These are phyloP conservation scores for Archegozetes longisetosus DNA, from an alignment of 1,140 invertebrate species.

Conservation along the genomic window DNA sequence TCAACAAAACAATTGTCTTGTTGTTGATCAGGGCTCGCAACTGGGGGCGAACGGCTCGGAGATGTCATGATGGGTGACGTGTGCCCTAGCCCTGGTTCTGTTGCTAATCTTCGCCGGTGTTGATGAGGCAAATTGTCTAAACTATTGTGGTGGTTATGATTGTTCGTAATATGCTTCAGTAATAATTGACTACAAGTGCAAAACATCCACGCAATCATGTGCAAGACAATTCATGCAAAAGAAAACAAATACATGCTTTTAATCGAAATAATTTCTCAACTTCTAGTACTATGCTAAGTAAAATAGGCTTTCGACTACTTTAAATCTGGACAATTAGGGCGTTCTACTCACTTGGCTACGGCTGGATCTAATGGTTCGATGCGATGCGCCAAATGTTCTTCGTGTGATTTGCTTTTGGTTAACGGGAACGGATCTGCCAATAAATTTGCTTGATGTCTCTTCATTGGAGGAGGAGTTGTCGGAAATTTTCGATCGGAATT, in stretches of 20 bases:
- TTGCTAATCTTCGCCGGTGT: conserved; percentile 43
- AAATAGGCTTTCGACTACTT: no score
- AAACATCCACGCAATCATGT: background rate
- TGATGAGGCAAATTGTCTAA: conserved; percentile 4
- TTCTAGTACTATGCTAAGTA: conserved; percentile 2
- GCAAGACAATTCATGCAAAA: no score
- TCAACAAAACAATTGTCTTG: conserved; percentile 24
- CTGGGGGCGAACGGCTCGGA: conserved; percentile 47
- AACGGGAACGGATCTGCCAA: conserved; percentile 43
- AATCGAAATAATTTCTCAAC: no score
- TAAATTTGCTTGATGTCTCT: conserved; percentile 44
- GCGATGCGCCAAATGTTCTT: conserved; percentile 58
- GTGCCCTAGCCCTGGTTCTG: conserved; percentile 45
- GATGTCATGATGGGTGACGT: conserved; percentile 39
- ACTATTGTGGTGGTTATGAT: conserved; percentile 1
- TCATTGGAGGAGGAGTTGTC: conserved; percentile 57
- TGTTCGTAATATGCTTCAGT: background rate
- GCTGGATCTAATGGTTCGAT: conserved; percentile 36
- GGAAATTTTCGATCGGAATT: conserved; percentile 41
- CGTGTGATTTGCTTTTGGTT: conserved; percentile 78
- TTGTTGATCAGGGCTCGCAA: conserved; percentile 42
- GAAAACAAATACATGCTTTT: no score
- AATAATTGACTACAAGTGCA: background rate
- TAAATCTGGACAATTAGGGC: no score
- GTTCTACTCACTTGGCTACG: conserved; percentile 24